A percentile compares a stretch with the other conserved stretches of the same genome.
Conservation (phyloP, 2,113 vertebrate genomes). For the Danio rerio region GRCz12tu NC_133180.1:29819001-29819500, state of each 20-base stretch:
- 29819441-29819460: background rate
- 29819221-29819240: background rate
- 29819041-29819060: background rate
- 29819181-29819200: background rate
- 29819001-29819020: background rate
- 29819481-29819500: background rate
- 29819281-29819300: background rate
- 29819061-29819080: background rate
- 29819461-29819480: background rate
- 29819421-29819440: background rate
- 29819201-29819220: background rate
- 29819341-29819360: background rate
- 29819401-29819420: background rate
- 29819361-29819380: background rate
- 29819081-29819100: background rate
- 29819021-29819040: background rate
- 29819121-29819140: no score
- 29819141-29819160: background rate
- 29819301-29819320: background rate
- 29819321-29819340: background rate
- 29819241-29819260: background rate
- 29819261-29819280: no score
- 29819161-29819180: background rate
- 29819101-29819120: background rate
- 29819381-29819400: background rate